Base-by-base conservation (phyloP, 2,113 vertebrate genomes). In the Butastur rufipennis region DNA sequence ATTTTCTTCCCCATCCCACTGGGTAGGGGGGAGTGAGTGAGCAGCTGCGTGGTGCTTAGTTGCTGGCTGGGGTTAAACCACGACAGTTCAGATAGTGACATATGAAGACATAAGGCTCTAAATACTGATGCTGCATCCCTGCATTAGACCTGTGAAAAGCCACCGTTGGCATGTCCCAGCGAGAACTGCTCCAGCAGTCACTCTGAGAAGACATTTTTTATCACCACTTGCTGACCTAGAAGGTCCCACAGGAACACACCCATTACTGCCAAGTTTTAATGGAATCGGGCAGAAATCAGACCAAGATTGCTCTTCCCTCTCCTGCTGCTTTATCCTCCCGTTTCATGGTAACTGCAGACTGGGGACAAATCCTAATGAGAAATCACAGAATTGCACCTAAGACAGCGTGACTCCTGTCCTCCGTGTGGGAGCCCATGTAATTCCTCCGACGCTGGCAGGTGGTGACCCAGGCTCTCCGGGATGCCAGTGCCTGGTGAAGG, bases 391-490 rank as follows among this genome's bases (percentile, higher is more conserved):
- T 25, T 32, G 52, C 78, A 59, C 11, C 20, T 45, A 36, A 19
- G 15, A 11, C 45, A 77, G 47, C 3, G 0, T 7, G 15, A 18
- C n/a, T 50, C 67, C 48, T 72, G 71, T 68, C 59, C 79, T n/a
- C 3, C 3, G 11, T 1, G 6, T 18, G 17, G 18, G 31, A 16
- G 26, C 20, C 16, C 34, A 7, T 9, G 29, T 13, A 10, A 27
- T 74, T 77, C 26, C 36, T 65, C 13, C 0, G 0, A 6, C 1
- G 3, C 47, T 42, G 55, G 27, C 48, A 67, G 58, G 55, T 66
- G 36, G 26, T 65, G 58, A n/a, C 63, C 40, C 10, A 19, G 7
- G 3, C 25, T 70, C 23, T 71, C n/a, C 58, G 71, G 61, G 59
- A 31, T 88, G 65, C 10, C 31, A n/a, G 20, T 47, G 43, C 18